Evolutionary conservation across 2,888 invertebrate genomes (phyloP), one percentile per base, ranked within the genome.

Genomic region (Drosophila merina): DNA sequence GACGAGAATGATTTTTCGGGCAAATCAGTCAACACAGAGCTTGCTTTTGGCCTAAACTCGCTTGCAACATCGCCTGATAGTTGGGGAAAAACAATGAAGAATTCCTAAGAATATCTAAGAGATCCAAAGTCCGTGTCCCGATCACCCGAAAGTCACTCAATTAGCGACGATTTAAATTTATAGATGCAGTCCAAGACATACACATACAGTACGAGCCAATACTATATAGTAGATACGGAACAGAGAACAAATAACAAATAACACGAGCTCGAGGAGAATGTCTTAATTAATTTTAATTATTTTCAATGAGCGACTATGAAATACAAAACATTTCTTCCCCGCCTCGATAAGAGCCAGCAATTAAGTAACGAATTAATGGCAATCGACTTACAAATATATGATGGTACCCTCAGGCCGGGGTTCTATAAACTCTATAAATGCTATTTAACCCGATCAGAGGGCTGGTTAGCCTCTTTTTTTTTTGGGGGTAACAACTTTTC

Each of bases 201-300:
- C 26, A 40, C 14, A 14, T 14, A 14, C 20, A 20, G 20, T 55
- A 38, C 36, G 40, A 42, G 14, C 14, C n/a, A 20, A 42, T 42
- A 42, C 14, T 42, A 42, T 20, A 44, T 25, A 12, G 5, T n/a
- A 14, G 8, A 48, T 28, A 36, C n/a, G 20, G 3, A 28, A 28
- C 28, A 14, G 28, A 28, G 28, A 28, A n/a, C 33, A 33, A 5
- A 26, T 12, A 31, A 26, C n/a, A 31, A 40, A 31, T 36, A 26
- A 36, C 57, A 42, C 52, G 20, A 20, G 44, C 67, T 64, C 68
- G 70, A 72, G 64, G 64, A 63, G 86, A 86, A 86, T 82, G 85
- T 82, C 82, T 84, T 86, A 84, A 84, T 84, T 84, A 84, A 84
- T 82, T 84, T 84, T 84, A 84, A 84, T 84, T 84, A 84, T 82